Evolutionary conservation across 92 coral and sea anemone species (phyloP), one percentile per base, ranked within the genome.

Genomic region (Desmophyllum pertusum): DNA sequence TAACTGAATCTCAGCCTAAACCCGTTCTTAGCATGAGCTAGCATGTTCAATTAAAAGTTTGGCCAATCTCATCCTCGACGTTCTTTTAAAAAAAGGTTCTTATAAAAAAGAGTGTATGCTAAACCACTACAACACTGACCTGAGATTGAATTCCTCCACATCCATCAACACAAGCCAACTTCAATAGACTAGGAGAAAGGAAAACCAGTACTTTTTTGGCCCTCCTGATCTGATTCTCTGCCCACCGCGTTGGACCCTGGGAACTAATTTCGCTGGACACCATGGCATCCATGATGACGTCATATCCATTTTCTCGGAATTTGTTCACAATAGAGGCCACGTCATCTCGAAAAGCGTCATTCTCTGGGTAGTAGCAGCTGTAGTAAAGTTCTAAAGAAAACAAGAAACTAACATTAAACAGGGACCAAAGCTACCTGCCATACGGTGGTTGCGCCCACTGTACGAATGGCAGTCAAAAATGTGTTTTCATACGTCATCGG

Each of bases 221-320:
- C 3, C 9, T 84, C 33, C 52, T 84, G 15, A 84, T 84, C 42
- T 84, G 80, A 19, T 30, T 29, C 63, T 84, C 87, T 21, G 87
- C 87, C 87, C 87, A 84, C 9, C 75, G 66, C 43, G 73, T 33
- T 4, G 87, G 87, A 41, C 87, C 87, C 75, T 30, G 52, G 27
- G 82, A 84, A 35, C 87, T 84, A 17, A 84, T 76, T 75, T 84
- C 75, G 40, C 48, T 45, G 46, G 87, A 75, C 30, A 42, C 81
- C 87, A 84, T 84, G 21, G 74, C 74, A 25, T 84, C 87, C 87
- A 84, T 84, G 35, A 84, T 84, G 59, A 84, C 81, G 55, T 84
- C 37, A 63, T 73, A 84, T 15, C 87, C 87, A 3, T 84, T 50
- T 13, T 15, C 19, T 48, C 87, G 74, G 40, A 84, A 84, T 50